A percentile compares a stretch with the other conserved stretches of the same genome.
phyloP scores from a whole-genome alignment of 2,113 vertebrate genomes.

The Hippolais icterina region DNA sequence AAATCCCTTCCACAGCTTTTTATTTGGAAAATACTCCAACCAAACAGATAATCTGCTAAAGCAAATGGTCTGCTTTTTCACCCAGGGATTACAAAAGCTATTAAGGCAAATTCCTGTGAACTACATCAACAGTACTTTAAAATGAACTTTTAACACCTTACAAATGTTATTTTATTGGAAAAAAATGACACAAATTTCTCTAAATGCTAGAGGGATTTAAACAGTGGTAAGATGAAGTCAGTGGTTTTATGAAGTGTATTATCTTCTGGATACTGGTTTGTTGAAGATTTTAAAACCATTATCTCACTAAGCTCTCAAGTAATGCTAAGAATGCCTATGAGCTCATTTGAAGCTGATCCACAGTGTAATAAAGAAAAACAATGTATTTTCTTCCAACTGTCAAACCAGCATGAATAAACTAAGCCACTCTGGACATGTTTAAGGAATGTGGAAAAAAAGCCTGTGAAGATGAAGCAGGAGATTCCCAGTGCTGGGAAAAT shows the following conservation, averaged over 20 bases:
- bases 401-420: background rate
- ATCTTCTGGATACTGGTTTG: background rate
- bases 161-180: constrained; percentile 26
- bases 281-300: background rate
- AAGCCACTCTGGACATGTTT: background rate
- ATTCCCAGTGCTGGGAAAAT: background rate
- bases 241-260: background rate
- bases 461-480: background rate
- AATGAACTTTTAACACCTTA: constrained; percentile 60
- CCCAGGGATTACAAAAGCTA: constrained; percentile 54
- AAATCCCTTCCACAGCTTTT: constrained; percentile 37
- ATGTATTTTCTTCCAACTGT: background rate
- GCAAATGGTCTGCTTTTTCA: constrained; percentile 54
- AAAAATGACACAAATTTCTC: constrained; percentile 35
- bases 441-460: background rate
- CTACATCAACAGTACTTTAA: constrained; percentile 49
- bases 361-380: background rate
- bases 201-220: constrained; percentile 17
- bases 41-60: constrained; percentile 54
- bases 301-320: background rate
- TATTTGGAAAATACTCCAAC: background rate
- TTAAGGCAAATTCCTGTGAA: constrained; percentile 56
- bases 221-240: background rate
- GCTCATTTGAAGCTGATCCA: background rate
- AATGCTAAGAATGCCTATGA: background rate